A percentile compares a stretch with the other conserved stretches of the same genome.
phyloP scores from a whole-genome alignment of 1,140 invertebrate genomes.

The Cydia splendana region DNA sequence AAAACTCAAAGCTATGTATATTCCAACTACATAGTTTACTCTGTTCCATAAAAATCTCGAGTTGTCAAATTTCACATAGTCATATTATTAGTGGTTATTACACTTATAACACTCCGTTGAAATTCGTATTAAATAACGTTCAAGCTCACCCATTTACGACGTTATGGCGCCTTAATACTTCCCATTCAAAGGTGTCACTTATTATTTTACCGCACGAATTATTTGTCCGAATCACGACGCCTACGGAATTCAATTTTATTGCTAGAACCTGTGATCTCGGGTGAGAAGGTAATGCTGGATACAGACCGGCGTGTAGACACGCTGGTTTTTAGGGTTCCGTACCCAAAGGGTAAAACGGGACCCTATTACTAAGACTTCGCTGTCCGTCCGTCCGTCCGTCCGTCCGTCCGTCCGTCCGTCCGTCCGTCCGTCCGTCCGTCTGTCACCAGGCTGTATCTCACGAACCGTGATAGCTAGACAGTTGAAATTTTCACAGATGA shows the following conservation, averaged over 20 bases:
- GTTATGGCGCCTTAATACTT: not conserved
- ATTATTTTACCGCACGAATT: conserved; percentile 28
- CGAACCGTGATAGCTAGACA: no score
- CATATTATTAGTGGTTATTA: conserved; percentile 9
- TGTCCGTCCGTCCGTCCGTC: no score
- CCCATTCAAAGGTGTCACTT: conserved; percentile 16
- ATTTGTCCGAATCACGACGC: conserved; percentile 24
- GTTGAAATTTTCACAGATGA: no score
- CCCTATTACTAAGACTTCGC: no score
- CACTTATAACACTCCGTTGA: not conserved
- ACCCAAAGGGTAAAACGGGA: no score
- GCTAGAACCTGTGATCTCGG: not conserved
- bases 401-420: no score
- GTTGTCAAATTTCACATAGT: not conserved
- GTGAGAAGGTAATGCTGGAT: not conserved
- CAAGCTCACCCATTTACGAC: conserved; percentile 5
- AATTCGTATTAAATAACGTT: not conserved
- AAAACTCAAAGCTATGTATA: no score
- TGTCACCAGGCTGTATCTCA: no score
- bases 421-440: no score
- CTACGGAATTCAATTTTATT: conserved; percentile 27
- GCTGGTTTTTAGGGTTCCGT: no score
- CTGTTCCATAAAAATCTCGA: not conserved
- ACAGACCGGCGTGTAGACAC: not conserved
- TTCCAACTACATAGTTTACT: no score